Percentiles rank a stretch among this genome's conserved stretches.
phyloP scores from a whole-genome alignment of 2,888 invertebrate genomes.

The Heliconius hortense region DNA sequence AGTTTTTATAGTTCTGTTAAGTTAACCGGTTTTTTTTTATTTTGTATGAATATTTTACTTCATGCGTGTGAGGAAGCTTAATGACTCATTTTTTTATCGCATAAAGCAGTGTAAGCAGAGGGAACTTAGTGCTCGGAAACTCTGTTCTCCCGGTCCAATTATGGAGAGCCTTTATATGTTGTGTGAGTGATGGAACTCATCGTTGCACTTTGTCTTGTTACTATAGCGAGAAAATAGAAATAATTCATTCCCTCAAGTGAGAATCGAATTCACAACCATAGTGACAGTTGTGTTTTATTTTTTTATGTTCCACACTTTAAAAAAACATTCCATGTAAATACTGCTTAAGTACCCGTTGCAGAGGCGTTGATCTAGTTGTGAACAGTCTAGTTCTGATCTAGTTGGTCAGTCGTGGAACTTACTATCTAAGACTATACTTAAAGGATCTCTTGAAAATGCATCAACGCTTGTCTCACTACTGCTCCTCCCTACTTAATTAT shows the following conservation, averaged over 20 bases:
- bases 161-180: not conserved
- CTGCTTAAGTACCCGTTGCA: too few relatives aligned
- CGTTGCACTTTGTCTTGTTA: not conserved
- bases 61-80: not conserved
- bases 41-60: not conserved
- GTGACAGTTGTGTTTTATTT: too few relatives aligned
- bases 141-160: not conserved
- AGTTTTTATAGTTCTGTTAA: conserved; percentile 1
- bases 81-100: not conserved
- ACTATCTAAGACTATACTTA: too few relatives aligned
- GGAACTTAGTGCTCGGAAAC: not conserved
- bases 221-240: not conserved
- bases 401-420: too few relatives aligned
- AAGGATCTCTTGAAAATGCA: too few relatives aligned
- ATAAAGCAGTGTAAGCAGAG: not conserved
- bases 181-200: not conserved
- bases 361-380: too few relatives aligned
- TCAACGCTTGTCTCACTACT: too few relatives aligned
- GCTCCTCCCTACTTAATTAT: too few relatives aligned
- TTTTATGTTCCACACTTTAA: not conserved
- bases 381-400: too few relatives aligned
- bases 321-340: too few relatives aligned
- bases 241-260: not conserved
- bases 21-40: not conserved
- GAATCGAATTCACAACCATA: not conserved